Evolutionary conservation across 2,888 invertebrate genomes (phyloP), one percentile per base, ranked within the genome.

Genomic region (Iphiclides podalirius): DNA sequence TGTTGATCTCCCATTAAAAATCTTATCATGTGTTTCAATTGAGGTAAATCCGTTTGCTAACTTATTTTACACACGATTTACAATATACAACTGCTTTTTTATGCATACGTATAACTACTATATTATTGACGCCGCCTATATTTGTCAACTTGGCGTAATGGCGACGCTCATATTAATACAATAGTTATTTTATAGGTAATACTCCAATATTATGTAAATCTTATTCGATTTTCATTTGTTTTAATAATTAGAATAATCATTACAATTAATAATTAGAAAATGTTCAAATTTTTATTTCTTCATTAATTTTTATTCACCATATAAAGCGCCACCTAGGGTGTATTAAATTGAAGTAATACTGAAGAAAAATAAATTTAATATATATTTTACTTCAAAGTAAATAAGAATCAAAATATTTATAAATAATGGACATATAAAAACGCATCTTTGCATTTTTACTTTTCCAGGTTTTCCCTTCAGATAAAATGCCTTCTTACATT

Each of bases 1-100:
- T 52, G 91, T 93, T 60, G 92, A 93, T 60, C 86, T 95, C 62
- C 90, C 93, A 47, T 76, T 94, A 61, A 94, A 95, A 87, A 93
- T 95, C 66, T 92, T 95, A 91, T 93, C 94, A 44, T 93, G 93
- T 71, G 90, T 93, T 57, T 91, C 94, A 51, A 91, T 95, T 61
- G 95, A 95, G 93, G 95, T 95, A 91, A 68, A 26, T 26, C 26
- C 26, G 9, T 26, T 7, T 26, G 2, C 8, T 9, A 26, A 8
- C 9, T 7, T 26, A 26, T 8, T 4, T 2, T 26, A 7, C 9
- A 26, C 9, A 2, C 3, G 6, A 8, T 26, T 26, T 7, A 26
- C 26, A 8, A n/a, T 26, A 7, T n/a, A n/a, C n/a, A 26, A 26
- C 4, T 8, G 6, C 8, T 8, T 7, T 26, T 26, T 6, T 1